Evolutionary conservation across 1,140 invertebrate species (phyloP).

Genomic region (Copidosoma floridanum): DNA sequence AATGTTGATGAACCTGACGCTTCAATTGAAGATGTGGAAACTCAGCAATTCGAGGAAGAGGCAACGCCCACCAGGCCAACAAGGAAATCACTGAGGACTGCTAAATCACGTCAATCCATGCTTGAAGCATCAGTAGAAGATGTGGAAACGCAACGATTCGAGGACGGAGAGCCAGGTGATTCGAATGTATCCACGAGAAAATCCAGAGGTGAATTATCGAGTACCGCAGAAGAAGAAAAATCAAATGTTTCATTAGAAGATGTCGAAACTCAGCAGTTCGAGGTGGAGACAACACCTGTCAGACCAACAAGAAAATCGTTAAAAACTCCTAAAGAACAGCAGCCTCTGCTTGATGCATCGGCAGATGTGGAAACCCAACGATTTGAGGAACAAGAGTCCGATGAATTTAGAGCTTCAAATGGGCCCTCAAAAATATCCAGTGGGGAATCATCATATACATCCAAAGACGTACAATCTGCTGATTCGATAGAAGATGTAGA

Average conservation of each 20-base stretch:
- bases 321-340: too few species aligned
- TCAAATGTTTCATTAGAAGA: not conserved
- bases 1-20: not conserved
- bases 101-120: too few species aligned
- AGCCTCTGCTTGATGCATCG: too few species aligned
- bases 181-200: too few species aligned
- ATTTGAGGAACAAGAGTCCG: not conserved
- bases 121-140: not conserved
- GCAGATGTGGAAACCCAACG: not conserved
- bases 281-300: too few species aligned
- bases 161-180: not conserved
- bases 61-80: too few species aligned
- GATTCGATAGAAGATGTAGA: slow-evolving; percentile 4
- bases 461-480: not conserved
- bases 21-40: slow-evolving; percentile 9
- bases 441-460: not conserved
- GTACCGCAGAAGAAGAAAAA: too few species aligned
- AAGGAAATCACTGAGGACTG: too few species aligned
- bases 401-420: too few species aligned
- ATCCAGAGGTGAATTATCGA: too few species aligned
- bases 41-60: not conserved
- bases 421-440: too few species aligned
- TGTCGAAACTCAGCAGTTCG: not conserved
- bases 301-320: too few species aligned
- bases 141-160: slow-evolving; percentile 1